Evolutionary conservation across 2,888 invertebrate species (phyloP), one percentile per base, ranked within the genome.

Genomic region (Acanthosoma haemorrhoidale): DNA sequence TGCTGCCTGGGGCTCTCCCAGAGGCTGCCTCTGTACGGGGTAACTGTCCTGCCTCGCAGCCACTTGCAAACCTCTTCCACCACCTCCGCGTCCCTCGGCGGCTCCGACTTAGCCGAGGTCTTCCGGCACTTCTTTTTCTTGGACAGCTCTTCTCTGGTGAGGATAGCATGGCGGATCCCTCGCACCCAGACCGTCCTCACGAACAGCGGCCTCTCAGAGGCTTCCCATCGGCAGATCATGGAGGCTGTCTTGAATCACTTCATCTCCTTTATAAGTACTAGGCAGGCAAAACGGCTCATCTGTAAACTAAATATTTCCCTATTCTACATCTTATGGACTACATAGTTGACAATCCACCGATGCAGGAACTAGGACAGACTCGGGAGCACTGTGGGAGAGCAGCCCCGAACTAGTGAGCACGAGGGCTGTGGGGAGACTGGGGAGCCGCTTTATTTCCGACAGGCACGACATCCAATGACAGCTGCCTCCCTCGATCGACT

Each of bases 121-220:
- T 25, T 16, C 0, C 71, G 39, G 9, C n/a, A n/a, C 5, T 59
- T 31, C 34, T 31, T 29, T 21, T 66, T 64, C 41, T 68, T 70
- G 9, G 70, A 71, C 13, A 83, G 87, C 79, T 88, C 88, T 80
- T 87, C 86, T 71, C 84, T 81, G 5, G 85, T 83, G 64, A 90
- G 81, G 60, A 90, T 84, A 16, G 88, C 88, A 81, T 87, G 87
- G 74, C 89, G 83, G 75, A 86, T 84, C 18, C 88, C 88, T 77
- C 88, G 85, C 71, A 88, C 84, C 91, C 91, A 92, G 67, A 85
- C 80, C 0, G 84, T 85, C 71, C 80, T 80, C 34, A 86, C 83
- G 73, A 82, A 84, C 21, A 85, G 79, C 3, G 85, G 84, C 72
- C 84, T 79, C 73, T 82, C 81, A 71, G 85, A 85, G 2, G 85